Evolutionary conservation across 2,797 vertebrate species (phyloP).

Genomic region (Euphonia xanthogaster): DNA sequence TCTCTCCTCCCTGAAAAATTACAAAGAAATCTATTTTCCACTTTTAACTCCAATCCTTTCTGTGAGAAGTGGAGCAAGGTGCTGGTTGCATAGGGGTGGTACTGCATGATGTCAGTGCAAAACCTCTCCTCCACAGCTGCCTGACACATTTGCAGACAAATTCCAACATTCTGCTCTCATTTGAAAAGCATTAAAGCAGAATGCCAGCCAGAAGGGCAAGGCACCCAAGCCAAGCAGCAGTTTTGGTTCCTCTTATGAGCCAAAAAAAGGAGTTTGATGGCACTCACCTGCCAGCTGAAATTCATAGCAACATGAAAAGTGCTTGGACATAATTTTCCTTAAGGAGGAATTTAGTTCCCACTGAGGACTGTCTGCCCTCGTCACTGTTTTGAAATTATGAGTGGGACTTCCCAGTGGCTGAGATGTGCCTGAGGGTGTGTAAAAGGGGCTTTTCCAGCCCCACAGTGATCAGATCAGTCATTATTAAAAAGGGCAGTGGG

Average conservation of each 20-base stretch:
- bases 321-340: background rate
- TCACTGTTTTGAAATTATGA: background rate
- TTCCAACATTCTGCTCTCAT: conserved; percentile 29
- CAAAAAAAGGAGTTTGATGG: background rate
- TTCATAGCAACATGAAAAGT: background rate
- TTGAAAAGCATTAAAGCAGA: background rate
- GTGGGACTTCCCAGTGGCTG: background rate
- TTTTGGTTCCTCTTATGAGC: background rate
- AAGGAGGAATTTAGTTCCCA: background rate
- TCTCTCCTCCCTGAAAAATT: background rate
- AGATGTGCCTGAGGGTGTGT: background rate
- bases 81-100: background rate
- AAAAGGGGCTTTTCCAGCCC: background rate
- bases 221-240: background rate
- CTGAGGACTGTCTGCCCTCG: background rate
- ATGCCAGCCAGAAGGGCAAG: background rate
- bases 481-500: background rate
- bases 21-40: background rate
- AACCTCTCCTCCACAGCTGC: conserved; percentile 27
- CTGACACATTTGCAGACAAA: background rate
- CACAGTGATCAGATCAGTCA: background rate
- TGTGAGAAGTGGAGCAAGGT: background rate
- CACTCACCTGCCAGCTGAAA: background rate
- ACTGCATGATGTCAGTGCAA: background rate
- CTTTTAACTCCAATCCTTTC: background rate